A percentile compares a stretch with the other conserved stretches of the same genome.
Evolutionary conservation across 2,888 invertebrate species (phyloP).

Genomic region (Eretmocerus hayati): DNA sequence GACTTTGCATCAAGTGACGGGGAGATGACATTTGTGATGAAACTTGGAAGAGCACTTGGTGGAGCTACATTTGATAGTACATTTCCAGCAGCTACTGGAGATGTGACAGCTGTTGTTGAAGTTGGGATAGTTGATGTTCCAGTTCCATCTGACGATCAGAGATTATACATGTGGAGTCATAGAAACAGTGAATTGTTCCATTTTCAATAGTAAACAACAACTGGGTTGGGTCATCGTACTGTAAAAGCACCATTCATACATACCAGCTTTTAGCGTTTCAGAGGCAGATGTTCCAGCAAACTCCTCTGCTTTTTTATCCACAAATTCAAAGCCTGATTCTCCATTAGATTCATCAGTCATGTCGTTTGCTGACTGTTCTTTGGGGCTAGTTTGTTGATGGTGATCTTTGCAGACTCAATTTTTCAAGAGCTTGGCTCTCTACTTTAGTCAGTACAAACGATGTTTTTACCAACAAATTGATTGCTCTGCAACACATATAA

Average conservation of each 20-base stretch:
- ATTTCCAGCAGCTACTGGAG: constrained; percentile 49
- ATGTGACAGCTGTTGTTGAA: constrained; percentile 2
- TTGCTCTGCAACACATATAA: too few relatives aligned
- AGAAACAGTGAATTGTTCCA: not conserved
- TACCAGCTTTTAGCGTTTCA: constrained; percentile 37
- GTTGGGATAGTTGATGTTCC: not conserved
- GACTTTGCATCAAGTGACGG: not conserved
- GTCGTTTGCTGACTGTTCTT: not conserved
- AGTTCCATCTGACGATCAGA: constrained; percentile 41
- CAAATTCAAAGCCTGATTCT: constrained; percentile 43
- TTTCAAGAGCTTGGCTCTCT: too few relatives aligned
- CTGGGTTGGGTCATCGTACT: too few relatives aligned
- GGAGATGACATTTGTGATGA: constrained; percentile 49
- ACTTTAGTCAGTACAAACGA: too few relatives aligned
- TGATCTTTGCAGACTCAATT: too few relatives aligned
- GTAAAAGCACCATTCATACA: too few relatives aligned
- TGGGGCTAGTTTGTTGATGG: too few relatives aligned
- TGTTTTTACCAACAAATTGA: too few relatives aligned
- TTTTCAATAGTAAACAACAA: not conserved
- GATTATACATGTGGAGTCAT: too few relatives aligned
- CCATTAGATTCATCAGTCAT: constrained; percentile 45
- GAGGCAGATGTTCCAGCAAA: constrained; percentile 26
- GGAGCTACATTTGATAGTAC: constrained; percentile 64
- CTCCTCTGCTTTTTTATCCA: constrained; percentile 41
- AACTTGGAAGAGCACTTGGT: constrained; percentile 62